Evolutionary conservation across 2,888 invertebrate species (phyloP).

Genomic region (Chesias legatella): DNA sequence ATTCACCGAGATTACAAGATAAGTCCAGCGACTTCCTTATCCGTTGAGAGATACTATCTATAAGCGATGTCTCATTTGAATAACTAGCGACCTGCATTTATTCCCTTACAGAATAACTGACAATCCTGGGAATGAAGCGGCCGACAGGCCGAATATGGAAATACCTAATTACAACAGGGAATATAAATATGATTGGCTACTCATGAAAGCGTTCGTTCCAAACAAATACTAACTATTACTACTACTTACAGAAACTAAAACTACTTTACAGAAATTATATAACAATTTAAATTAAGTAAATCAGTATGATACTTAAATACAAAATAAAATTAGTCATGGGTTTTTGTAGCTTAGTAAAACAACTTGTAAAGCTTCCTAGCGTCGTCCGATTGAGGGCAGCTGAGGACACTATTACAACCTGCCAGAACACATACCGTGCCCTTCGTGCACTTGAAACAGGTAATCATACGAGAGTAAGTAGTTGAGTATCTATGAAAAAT

Average conservation of each 20-base stretch:
- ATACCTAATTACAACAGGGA: slow-evolving; percentile 25
- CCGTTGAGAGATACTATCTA: slow-evolving; percentile 66
- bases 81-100: slow-evolving; percentile 58
- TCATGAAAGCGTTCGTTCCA: slow-evolving; percentile 5
- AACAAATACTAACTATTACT: too few species aligned
- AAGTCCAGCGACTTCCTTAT: slow-evolving; percentile 64
- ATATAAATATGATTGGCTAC: slow-evolving; percentile 8
- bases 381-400: too few species aligned
- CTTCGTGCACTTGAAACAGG: slow-evolving; percentile 9
- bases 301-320: too few species aligned
- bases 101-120: slow-evolving; percentile 47
- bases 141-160: slow-evolving; percentile 28
- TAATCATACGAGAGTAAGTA: slow-evolving; percentile 22
- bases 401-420: too few species aligned
- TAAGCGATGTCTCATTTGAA: slow-evolving; percentile 66
- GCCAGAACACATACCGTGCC: too few species aligned
- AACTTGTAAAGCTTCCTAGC: too few species aligned
- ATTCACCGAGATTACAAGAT: slow-evolving; percentile 41
- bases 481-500: slow-evolving; percentile 48
- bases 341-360: too few species aligned
- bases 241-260: too few species aligned
- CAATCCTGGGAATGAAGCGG: slow-evolving; percentile 44
- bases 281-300: too few species aligned
- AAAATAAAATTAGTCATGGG: too few species aligned
- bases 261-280: too few species aligned